These are phyloP conservation scores for Craseonycteris thonglongyai DNA, from an alignment of 2,113 vertebrate species.

Conservation along the genomic window DNA sequence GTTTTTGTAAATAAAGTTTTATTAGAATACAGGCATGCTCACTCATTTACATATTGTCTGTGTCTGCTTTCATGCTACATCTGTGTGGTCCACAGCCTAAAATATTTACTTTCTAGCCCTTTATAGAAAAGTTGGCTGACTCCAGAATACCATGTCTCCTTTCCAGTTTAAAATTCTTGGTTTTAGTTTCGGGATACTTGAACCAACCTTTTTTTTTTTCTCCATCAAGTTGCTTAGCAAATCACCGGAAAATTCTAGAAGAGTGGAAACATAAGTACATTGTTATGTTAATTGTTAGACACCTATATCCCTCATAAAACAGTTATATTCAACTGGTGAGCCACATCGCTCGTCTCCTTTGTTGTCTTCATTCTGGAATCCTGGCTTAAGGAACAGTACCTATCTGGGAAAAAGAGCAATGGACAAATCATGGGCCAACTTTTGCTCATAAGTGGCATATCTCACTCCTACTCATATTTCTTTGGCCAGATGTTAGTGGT, in stretches of 20 bases:
- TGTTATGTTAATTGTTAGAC: neutral
- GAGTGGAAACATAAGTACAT: neutral
- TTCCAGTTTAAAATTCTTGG: neutral
- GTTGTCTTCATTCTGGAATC: neutral
- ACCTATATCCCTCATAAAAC: neutral
- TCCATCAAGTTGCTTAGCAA: neutral
- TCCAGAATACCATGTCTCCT: neutral
- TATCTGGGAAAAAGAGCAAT: neutral
- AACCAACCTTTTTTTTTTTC: neutral
- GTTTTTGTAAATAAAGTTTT: constrained; percentile 37
- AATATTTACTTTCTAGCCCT: neutral
- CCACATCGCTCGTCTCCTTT: neutral
- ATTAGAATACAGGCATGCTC: neutral
- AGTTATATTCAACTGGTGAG: neutral
- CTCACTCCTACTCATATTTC: neutral
- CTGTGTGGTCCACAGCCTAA: neutral
- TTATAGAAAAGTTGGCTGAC: neutral
- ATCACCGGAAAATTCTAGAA: constrained; percentile 1
- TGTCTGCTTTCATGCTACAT: neutral
- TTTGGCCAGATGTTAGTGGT: neutral
- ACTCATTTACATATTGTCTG: neutral
- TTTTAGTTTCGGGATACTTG: neutral
- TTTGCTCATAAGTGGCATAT: neutral
- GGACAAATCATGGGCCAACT: neutral
- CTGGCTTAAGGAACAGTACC: neutral